These are phyloP conservation scores for Celastrina argiolus DNA, from an alignment of 2,888 invertebrate species.

Conservation along the genomic window DNA sequence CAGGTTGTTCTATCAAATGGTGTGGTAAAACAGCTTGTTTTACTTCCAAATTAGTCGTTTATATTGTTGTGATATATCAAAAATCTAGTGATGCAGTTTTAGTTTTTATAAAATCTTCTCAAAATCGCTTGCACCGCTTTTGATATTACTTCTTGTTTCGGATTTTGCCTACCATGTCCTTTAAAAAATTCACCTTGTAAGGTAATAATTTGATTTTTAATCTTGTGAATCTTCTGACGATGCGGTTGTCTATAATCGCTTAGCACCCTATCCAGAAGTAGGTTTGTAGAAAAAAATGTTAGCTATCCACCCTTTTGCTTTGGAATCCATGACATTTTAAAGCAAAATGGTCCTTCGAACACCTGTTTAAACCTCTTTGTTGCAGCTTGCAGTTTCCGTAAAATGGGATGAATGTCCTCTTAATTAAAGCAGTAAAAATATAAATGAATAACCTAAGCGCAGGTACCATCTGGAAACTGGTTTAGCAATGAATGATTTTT, in stretches of 20 bases:
- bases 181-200: too few species aligned
- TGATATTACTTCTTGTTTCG: too few species aligned
- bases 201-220: background rate
- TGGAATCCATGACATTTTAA: background rate
- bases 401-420: conserved; percentile 18
- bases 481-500: conserved; percentile 8
- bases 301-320: too few species aligned
- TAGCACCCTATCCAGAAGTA: background rate
- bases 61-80: too few species aligned
- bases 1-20: too few species aligned
- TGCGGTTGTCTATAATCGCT: background rate
- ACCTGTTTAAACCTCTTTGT: conserved; percentile 18
- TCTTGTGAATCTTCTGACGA: background rate
- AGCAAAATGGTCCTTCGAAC: background rate
- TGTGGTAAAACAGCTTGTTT: too few species aligned
- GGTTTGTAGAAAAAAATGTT: too few species aligned
- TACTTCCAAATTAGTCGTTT: too few species aligned
- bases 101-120: too few species aligned
- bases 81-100: too few species aligned
- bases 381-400: conserved; percentile 10
- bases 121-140: too few species aligned
- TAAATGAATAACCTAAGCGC: conserved; percentile 8
- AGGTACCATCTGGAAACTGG: conserved; percentile 12
- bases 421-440: conserved; percentile 18
- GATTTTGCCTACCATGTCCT: too few species aligned